Base-by-base conservation (phyloP, 2,113 vertebrate genomes). In the Mesitornis unicolor region DNA sequence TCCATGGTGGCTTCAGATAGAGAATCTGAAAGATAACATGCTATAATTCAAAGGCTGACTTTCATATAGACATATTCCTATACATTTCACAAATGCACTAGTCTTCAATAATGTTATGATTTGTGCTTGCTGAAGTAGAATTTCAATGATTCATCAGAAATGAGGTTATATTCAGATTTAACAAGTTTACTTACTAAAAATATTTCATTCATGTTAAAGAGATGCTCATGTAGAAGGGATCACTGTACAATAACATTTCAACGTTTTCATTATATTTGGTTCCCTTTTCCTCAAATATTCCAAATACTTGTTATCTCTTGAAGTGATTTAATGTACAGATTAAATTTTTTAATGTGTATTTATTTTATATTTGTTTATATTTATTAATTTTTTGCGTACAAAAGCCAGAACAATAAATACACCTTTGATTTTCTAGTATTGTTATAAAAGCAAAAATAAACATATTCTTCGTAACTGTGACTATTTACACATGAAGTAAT, bases 1-100 rank as follows among this genome's bases (percentile, higher is more conserved):
- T 99, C 99, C 99, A 99, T 0, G 99, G 99, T 24, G 99, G 99
- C 93, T 99, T 99, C 84, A 98, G 33, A 79, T 98, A 98, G 43
- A 99, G 96, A 40, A 99, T 98, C 99, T 99, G 97, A 74, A 95
- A 97, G 71, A 83, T 0, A 78, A 6, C 2, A 42, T 4, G 6
- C 36, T 50, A 70, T 10, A 65, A 54, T 48, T n/a, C 60, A 79
- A 75, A 88, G 28, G 11, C 26, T 80, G 36, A 13, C 45, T 68
- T 71, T 51, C 22, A 59, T 28, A 40, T 7, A 38, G 26, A 53
- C 16, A n/a, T 60, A n/a, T 28, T 74, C 11, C 48, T 14, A 18
- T 2, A 15, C 11, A 54, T 79, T 68, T 56, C 25, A 87, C 31
- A 89, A 56, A 11, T n/a, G 26, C 24, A 69, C 54, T 74, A 0